Evolutionary conservation across 2,888 invertebrate species (phyloP), one percentile per base, ranked within the genome.

Genomic region (Pharmacophagus antenor): DNA sequence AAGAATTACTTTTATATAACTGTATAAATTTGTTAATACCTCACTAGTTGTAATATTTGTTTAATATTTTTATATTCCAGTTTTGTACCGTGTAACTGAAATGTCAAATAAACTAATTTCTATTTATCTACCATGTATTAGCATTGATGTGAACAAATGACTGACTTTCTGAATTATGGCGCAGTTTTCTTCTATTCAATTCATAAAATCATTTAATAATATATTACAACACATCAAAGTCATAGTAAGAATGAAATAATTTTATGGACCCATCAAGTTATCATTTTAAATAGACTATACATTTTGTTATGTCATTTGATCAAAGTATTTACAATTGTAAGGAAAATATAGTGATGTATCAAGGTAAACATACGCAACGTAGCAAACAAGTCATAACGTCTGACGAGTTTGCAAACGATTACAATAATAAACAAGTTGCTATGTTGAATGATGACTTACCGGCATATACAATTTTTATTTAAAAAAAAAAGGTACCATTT

Each of bases 331-430:
- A 58, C 51, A 51, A n/a, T 31, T 41, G 15, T 48, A 48, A 48
- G 58, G 25, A 58, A 51, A 42, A 53, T 52, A 53, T 25, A 48
- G 8, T 8, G 37, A 47, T 37, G 53, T 48, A 27, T 54, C 54
- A 59, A 54, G 58, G 42, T 49, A 54, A 59, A 54, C 59, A 55
- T n/a, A 50, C 54, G 59, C 22, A 50, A 55, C 31, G 18, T 20
- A 23, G 31, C 46, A 55, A 60, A 55, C 55, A 59, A 42, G 27
- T 60, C 50, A 37, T 51, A 44, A 50, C 21, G 31, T 25, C 27
- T 55, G 54, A 50, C 49, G 31, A 44, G 55, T 60, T 55, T 50
- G 23, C 59, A 60, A 18, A 46, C 18, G 59, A 60, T 60, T 50
- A 60, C 44, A 50, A 59, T 54, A 27, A 25, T 55, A 44, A 60